phyloP scores from a whole-genome alignment of 1,140 invertebrate species.

The Thereuonema tuberculata region DNA sequence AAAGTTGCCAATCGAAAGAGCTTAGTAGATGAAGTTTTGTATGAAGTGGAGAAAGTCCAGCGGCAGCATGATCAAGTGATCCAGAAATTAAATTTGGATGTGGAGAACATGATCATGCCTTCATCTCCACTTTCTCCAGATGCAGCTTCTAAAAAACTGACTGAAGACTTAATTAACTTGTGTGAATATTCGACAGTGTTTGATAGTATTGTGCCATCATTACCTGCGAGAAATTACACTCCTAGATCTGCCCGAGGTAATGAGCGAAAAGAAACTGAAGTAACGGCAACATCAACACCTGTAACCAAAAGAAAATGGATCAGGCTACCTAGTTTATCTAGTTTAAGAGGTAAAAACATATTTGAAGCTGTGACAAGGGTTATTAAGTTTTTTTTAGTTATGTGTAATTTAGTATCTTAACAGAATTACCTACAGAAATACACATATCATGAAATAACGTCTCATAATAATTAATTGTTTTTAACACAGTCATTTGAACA shows the following conservation, averaged over 20 bases:
- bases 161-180: too few species aligned
- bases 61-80: slow-evolving; percentile 60
- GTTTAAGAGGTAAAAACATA: not conserved
- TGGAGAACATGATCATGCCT: slow-evolving; percentile 54
- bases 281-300: not conserved
- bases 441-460: too few species aligned
- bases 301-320: slow-evolving; percentile 3
- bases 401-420: too few species aligned
- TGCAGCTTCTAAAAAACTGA: too few species aligned
- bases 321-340: not conserved
- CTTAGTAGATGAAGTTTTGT: slow-evolving; percentile 33
- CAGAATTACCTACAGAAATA: too few species aligned
- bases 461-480: too few species aligned
- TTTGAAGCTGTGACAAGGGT: not conserved
- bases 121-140: not conserved
- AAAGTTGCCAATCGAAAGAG: slow-evolving; percentile 11
- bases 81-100: slow-evolving; percentile 67
- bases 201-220: too few species aligned
- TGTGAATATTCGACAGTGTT: too few species aligned
- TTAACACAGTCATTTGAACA: too few species aligned
- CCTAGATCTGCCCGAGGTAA: too few species aligned
- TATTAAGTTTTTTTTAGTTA: not conserved
- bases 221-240: too few species aligned
- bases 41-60: slow-evolving; percentile 63
- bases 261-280: too few species aligned